Conservation (phyloP, 2,888 invertebrate genomes). For the Doris montereyensis region DNA sequence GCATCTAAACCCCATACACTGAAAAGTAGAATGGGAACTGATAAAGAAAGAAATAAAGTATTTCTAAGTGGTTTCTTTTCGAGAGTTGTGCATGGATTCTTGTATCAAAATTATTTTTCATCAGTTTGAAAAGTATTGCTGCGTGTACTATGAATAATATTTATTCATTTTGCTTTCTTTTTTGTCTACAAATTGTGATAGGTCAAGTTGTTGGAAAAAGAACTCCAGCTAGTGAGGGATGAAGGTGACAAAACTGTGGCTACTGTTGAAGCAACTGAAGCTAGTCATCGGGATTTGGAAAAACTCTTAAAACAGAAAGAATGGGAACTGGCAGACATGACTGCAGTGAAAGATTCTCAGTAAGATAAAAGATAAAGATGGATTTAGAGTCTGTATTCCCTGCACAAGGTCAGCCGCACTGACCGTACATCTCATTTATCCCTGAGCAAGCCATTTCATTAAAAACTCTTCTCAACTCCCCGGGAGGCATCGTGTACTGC, state of each 20-base stretch:
- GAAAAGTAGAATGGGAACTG: too few relatives aligned
- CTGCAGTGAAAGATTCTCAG: conserved; percentile 67
- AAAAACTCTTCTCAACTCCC: too few relatives aligned
- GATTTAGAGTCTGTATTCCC: too few relatives aligned
- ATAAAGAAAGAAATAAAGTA: too few relatives aligned
- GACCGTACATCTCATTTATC: too few relatives aligned
- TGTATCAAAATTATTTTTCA: neutral
- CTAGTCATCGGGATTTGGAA: conserved; percentile 58
- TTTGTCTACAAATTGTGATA: conserved; percentile 37
- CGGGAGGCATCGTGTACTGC: too few relatives aligned
- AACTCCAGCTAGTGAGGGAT: conserved; percentile 60
- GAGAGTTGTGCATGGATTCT: too few relatives aligned
- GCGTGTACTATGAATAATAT: neutral
- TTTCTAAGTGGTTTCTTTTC: too few relatives aligned
- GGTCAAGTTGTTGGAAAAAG: conserved; percentile 68
- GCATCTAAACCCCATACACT: too few relatives aligned
- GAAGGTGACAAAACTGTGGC: conserved; percentile 54
- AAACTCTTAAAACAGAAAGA: conserved; percentile 68
- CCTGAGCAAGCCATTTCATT: too few relatives aligned
- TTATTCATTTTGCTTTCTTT: neutral
- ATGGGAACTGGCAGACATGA: conserved; percentile 68
- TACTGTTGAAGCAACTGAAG: conserved; percentile 57
- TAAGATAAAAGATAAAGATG: too few relatives aligned
- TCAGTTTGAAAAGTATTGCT: neutral
- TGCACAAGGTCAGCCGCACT: too few relatives aligned